phyloP scores from a whole-genome alignment of 2,113 vertebrate species.

The Blennius ocellaris region DNA sequence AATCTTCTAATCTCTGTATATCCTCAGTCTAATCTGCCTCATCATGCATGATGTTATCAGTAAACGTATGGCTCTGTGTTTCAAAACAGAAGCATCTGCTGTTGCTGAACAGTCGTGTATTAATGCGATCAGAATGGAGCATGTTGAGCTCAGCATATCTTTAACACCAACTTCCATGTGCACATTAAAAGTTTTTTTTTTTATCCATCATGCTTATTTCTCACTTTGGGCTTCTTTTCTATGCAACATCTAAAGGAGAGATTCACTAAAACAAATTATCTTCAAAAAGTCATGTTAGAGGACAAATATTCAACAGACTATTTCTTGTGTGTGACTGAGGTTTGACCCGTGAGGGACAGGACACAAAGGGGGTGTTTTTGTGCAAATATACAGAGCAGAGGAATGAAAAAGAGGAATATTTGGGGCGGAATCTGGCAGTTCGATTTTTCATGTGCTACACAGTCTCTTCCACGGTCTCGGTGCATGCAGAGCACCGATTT shows the following conservation, averaged over 20 bases:
- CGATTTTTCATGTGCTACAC: conserved; percentile 3
- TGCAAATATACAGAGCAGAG: neutral
- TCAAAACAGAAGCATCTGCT: neutral
- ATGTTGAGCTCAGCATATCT: neutral
- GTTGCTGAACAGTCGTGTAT: neutral
- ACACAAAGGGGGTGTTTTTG: neutral
- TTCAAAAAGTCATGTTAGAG: too few species aligned
- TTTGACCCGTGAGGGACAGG: conserved; percentile 13
- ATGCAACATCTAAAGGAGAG: too few species aligned
- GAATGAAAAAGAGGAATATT: conserved; percentile 13
- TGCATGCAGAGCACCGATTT: conserved; percentile 3
- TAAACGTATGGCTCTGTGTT: neutral
- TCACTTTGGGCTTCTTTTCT: neutral
- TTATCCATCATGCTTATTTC: neutral
- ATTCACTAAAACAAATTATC: too few species aligned
- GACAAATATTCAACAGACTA: neutral
- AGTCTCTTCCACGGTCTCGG: neutral
- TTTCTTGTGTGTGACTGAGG: neutral
- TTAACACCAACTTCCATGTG: neutral
- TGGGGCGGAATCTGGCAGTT: conserved; percentile 5
- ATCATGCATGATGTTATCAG: neutral
- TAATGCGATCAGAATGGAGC: neutral
- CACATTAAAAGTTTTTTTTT: neutral
- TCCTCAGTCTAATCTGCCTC: neutral
- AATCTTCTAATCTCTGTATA: neutral